Percentiles rank a stretch among this genome's conserved stretches.
These are phyloP conservation scores for Hemibagrus wyckioides DNA, from an alignment of 2,113 vertebrate genomes.

Conservation along the genomic window DNA sequence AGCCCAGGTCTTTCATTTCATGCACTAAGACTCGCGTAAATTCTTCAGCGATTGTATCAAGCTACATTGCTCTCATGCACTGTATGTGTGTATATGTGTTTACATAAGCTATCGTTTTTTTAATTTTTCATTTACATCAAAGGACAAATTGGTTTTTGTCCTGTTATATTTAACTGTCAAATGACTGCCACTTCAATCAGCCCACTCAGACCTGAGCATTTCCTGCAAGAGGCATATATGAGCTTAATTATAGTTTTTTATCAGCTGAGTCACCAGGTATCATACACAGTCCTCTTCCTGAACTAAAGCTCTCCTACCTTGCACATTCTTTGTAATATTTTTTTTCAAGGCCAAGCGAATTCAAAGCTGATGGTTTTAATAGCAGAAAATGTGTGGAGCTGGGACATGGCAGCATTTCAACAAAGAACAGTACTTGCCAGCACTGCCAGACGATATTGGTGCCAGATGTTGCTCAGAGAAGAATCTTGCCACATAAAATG, in stretches of 20 bases:
- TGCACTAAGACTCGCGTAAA: conserved; percentile 82
- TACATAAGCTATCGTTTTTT: conserved; percentile 65
- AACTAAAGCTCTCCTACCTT: not conserved
- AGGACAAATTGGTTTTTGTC: conserved; percentile 32
- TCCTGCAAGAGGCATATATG: not conserved
- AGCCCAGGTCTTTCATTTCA: conserved; percentile 87
- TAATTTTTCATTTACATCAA: conserved; percentile 52
- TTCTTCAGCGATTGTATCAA: conserved; percentile 89
- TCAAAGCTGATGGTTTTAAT: conserved; percentile 66
- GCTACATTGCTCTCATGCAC: conserved; percentile 66
- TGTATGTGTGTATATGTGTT: conserved; percentile 57
- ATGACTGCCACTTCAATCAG: conserved; percentile 52
- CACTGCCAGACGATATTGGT: conserved; percentile 81
- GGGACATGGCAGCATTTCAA: conserved; percentile 84
- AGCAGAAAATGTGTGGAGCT: conserved; percentile 78
- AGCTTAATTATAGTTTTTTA: conserved; percentile 2
- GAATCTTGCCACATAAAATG: conserved; percentile 82
- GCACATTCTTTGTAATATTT: conserved; percentile 19
- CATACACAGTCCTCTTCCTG: not conserved
- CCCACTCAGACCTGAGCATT: not conserved
- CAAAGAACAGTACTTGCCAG: conserved; percentile 79
- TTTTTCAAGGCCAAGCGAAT: conserved; percentile 38
- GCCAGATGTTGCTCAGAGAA: conserved; percentile 86
- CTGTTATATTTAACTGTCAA: conserved; percentile 57
- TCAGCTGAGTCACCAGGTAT: not conserved